Conservation (phyloP, 2,797 vertebrate species). For the Pygocentrus nattereri region DNA sequence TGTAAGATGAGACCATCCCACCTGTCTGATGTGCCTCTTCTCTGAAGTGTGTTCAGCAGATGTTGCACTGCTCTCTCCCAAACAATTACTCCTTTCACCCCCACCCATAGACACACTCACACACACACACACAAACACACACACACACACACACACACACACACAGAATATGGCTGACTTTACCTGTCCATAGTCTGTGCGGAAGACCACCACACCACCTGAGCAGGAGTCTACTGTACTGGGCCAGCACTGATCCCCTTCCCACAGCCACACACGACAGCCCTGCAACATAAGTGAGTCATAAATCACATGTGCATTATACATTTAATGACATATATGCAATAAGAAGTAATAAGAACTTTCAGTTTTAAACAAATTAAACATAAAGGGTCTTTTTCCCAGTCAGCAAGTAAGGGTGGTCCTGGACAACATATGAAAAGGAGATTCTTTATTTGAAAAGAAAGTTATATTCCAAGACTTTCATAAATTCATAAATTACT, state of each 20-base stretch:
- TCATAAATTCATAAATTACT: too few relatives aligned
- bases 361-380: too few relatives aligned
- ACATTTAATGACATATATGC: background rate
- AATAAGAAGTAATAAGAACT: background rate
- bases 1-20: conserved; percentile 51
- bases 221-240: conserved; percentile 92
- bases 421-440: too few relatives aligned
- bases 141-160: conserved; percentile 19
- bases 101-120: too few relatives aligned
- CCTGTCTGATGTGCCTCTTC: conserved; percentile 40
- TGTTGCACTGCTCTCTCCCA: conserved; percentile 47
- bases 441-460: too few relatives aligned
- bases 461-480: too few relatives aligned
- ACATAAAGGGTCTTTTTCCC: too few relatives aligned
- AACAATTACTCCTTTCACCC: conserved; percentile 33
- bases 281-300: conserved; percentile 78
- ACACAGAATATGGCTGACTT: conserved; percentile 47
- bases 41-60: conserved; percentile 52
- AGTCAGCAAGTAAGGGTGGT: too few relatives aligned
- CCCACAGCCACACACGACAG: conserved; percentile 92
- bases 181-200: conserved; percentile 95
- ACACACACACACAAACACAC: conserved; percentile 15
- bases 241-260: conserved; percentile 91
- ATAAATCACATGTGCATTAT: too few relatives aligned
- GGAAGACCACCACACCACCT: conserved; percentile 88